These are phyloP conservation scores for Lasioglossum pauxillum DNA, from an alignment of 2,888 invertebrate species.

Conservation along the genomic window DNA sequence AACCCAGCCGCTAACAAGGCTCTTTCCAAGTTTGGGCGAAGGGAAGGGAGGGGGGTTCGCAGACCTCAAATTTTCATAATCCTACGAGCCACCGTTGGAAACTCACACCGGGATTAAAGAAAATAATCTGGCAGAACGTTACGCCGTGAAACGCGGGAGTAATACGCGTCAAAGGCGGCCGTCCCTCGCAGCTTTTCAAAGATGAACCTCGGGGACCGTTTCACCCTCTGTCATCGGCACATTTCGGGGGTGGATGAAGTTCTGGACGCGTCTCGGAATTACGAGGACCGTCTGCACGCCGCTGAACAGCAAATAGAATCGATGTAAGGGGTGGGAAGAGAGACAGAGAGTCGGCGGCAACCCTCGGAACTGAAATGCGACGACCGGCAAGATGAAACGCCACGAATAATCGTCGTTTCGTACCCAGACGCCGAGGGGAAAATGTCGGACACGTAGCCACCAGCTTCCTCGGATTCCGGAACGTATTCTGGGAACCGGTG, in stretches of 20 bases:
- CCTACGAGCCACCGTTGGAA: not conserved
- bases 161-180: constrained; percentile 19
- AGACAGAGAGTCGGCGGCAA: not conserved
- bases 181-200: constrained; percentile 2
- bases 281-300: constrained; percentile 27
- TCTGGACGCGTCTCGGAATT: constrained; percentile 35
- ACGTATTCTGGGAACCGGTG: not conserved
- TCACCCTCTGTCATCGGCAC: constrained; percentile 19
- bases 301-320: constrained; percentile 21
- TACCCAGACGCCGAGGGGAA: constrained; percentile 7
- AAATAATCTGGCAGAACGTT: constrained; percentile 6
- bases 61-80: constrained; percentile 19
- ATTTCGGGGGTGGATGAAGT: constrained; percentile 15
- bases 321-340: constrained; percentile 12
- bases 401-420: constrained; percentile 25
- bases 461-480: constrained; percentile 4
- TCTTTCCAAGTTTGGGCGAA: not conserved
- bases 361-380: not conserved
- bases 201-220: not conserved
- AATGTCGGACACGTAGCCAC: constrained; percentile 16
- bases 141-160: not conserved
- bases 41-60: not conserved
- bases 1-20: not conserved
- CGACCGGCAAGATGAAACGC: constrained; percentile 22
- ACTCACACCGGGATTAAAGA: constrained; percentile 23